Percentiles rank a stretch among this genome's conserved stretches.
phyloP scores from a whole-genome alignment of 2,113 vertebrate genomes.

The Halichoeres trimaculatus region DNA sequence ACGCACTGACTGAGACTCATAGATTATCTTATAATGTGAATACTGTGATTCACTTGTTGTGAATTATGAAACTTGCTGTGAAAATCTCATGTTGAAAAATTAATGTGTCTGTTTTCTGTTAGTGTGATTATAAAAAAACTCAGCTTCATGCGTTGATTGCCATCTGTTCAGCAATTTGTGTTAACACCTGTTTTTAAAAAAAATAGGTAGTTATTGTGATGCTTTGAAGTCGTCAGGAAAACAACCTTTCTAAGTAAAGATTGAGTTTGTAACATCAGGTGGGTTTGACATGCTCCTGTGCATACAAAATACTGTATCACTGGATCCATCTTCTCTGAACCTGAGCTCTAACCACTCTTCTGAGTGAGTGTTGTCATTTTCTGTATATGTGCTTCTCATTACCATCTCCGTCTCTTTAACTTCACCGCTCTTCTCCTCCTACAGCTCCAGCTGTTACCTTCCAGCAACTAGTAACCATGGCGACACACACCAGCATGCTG shows the following conservation, averaged over 20 bases:
- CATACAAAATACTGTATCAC: no score
- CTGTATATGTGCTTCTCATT: not conserved
- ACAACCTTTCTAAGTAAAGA: not conserved
- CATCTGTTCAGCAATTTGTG: not conserved
- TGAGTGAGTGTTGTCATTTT: not conserved
- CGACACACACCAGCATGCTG: slow-evolving; percentile 23
- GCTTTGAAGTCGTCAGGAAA: not conserved
- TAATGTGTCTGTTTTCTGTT: no score
- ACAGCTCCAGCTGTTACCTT: slow-evolving; percentile 58
- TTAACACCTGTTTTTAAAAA: not conserved
- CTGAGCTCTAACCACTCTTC: not conserved
- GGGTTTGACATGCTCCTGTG: not conserved
- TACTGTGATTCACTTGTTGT: no score
- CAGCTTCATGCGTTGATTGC: not conserved
- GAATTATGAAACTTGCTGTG: no score
- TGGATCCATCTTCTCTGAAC: not conserved
- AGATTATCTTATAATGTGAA: no score
- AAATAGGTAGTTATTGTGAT: not conserved
- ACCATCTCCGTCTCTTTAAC: slow-evolving; percentile 8
- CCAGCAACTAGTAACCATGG: slow-evolving; percentile 62
- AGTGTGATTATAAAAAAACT: no score
- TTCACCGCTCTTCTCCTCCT: slow-evolving; percentile 17
- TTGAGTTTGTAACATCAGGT: no score
- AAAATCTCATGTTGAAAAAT: no score
- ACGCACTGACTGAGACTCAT: no score